Evolutionary conservation across 2,113 vertebrate species (phyloP).

Genomic region (Cyphomyrus discorhynchus): DNA sequence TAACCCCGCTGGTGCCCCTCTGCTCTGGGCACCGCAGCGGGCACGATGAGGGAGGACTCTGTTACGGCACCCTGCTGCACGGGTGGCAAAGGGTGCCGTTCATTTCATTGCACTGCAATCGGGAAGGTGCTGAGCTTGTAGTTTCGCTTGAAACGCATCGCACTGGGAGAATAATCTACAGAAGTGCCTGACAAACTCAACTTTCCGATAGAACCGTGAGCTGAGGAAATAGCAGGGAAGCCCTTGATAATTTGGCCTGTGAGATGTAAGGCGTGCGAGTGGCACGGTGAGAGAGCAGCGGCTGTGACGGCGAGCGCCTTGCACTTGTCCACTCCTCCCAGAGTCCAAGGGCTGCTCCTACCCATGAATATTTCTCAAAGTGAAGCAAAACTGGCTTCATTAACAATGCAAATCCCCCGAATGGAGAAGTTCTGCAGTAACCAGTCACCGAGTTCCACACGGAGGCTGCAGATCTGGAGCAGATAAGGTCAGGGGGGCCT

Average conservation of each 20-base stretch:
- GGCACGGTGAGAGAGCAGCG: background rate
- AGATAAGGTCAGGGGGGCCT: background rate
- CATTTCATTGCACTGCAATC: slow-evolving; percentile 26
- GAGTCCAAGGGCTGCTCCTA: background rate
- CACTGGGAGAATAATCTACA: slow-evolving; percentile 23
- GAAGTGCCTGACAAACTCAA: slow-evolving; percentile 11
- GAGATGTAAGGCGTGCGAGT: background rate
- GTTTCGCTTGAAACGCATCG: slow-evolving; percentile 25
- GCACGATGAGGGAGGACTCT: background rate
- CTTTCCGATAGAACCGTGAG: background rate
- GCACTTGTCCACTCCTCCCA: background rate
- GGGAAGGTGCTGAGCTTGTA: slow-evolving; percentile 24
- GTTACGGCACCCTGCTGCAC: background rate
- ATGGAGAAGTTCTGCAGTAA: background rate
- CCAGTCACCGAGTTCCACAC: slow-evolving; percentile 15
- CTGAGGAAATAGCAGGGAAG: background rate
- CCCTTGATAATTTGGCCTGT: background rate
- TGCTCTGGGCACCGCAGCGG: slow-evolving; percentile 11
- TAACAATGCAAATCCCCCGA: background rate
- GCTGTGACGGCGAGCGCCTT: background rate
- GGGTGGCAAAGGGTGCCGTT: background rate
- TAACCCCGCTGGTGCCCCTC: background rate
- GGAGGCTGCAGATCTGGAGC: slow-evolving; percentile 14
- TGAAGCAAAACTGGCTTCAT: background rate
- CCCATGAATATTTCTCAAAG: background rate